Percentiles rank a stretch among this genome's conserved stretches.
phyloP scores from a whole-genome alignment of 2,113 vertebrate species.

The Cavia porcellus region DNA sequence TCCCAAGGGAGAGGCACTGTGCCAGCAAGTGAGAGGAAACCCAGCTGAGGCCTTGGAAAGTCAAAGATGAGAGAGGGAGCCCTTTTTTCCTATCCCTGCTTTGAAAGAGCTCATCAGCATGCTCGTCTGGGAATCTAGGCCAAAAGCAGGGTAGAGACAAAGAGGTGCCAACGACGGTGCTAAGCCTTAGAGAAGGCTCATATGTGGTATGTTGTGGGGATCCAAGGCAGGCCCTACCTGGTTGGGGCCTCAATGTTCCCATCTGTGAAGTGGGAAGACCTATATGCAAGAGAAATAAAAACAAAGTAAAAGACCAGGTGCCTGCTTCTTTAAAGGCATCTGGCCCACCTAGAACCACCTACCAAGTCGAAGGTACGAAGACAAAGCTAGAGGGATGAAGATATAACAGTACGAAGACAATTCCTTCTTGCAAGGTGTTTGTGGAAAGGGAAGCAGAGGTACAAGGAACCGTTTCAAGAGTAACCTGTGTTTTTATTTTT shows the following conservation, averaged over 20 bases:
- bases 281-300: background rate
- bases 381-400: background rate
- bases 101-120: background rate
- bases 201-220: background rate
- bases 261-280: background rate
- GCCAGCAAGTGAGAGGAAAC: slow-evolving; percentile 82
- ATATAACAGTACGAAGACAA: background rate
- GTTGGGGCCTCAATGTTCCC: background rate
- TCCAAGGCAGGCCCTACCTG: background rate
- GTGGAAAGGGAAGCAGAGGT: background rate
- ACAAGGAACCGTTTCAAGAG: background rate
- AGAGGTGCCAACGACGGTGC: background rate
- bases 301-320: background rate
- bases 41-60: background rate
- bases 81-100: background rate
- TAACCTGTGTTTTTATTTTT: background rate
- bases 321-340: background rate
- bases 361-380: background rate
- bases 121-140: background rate
- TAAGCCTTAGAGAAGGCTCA: too few species aligned
- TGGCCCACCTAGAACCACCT: background rate
- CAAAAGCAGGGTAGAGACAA: background rate
- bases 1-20: background rate
- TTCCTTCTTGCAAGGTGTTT: background rate
- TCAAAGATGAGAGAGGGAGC: background rate